These are phyloP conservation scores for Therioaphis trifolii DNA, from an alignment of 2,888 invertebrate species.

Conservation along the genomic window DNA sequence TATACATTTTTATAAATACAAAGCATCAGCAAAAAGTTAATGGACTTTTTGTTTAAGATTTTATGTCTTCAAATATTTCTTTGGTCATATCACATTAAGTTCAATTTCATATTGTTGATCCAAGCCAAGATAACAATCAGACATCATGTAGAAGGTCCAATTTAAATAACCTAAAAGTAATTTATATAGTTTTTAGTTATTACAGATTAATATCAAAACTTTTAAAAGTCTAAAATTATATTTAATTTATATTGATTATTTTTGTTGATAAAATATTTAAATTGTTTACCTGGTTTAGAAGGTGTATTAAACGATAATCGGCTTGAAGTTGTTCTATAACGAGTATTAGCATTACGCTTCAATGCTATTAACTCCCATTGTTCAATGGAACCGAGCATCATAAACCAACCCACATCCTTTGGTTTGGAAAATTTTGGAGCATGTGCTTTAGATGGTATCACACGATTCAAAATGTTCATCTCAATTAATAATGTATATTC, in stretches of 20 bases:
- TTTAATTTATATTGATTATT: neutral
- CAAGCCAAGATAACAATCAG: conserved; percentile 91
- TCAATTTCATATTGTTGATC: conserved; percentile 85
- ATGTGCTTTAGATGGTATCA: conserved; percentile 75
- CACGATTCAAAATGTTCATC: conserved; percentile 72
- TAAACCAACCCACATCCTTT: conserved; percentile 96
- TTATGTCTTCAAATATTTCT: neutral
- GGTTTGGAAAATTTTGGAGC: conserved; percentile 90
- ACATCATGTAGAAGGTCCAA: conserved; percentile 86
- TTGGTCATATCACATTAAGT: conserved; percentile 68
- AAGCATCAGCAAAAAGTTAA: neutral
- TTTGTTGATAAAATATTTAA: neutral
- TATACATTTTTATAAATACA: neutral
- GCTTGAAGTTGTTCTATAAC: conserved; percentile 40
- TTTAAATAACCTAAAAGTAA: conserved; percentile 77
- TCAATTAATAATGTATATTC: conserved; percentile 78
- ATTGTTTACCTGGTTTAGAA: conserved; percentile 30
- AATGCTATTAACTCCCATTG: conserved; percentile 82
- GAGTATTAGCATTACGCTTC: conserved; percentile 73
- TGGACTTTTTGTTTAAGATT: too few species aligned
- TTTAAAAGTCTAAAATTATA: neutral
- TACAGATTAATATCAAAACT: neutral
- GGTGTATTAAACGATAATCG: conserved; percentile 50
- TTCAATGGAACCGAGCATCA: conserved; percentile 82
- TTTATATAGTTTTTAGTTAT: conserved; percentile 56